Evolutionary conservation across 2,888 invertebrate species (phyloP), one percentile per base, ranked within the genome.

Genomic region (Chrysopilus asiliformis): DNA sequence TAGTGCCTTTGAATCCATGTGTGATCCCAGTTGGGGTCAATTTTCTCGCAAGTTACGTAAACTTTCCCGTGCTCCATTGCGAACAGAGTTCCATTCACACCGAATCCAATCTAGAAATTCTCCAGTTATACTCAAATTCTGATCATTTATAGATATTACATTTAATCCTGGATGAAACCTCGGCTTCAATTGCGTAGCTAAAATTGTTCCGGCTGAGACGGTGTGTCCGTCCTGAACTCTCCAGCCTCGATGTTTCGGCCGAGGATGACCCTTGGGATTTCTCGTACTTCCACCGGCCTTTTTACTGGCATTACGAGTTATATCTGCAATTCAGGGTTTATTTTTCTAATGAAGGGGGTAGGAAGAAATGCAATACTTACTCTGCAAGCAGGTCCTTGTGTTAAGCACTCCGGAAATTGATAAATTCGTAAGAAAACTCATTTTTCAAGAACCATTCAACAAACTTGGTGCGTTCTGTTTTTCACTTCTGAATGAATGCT

Each of bases 111-210:
- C 90, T 90, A 32, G 6, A 39, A 36, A 26, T 36, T 27, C 24
- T 28, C 9, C 10, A 31, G 9, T 31, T 15, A 16, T n/a, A 16
- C 10, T n/a, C 8, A 2, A 13, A 10, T n/a, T 7, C 9, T 14
- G 28, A 14, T 14, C n/a, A 27, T 8, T n/a, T 31, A 5, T 8
- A 13, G 4, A 13, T 7, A 67, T 60, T 60, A 84, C 85, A 65
- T 84, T 76, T 36, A 84, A 57, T 8, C 85, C 85, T 6, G 86
- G 84, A 61, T 84, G 85, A 55, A 82, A 86, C 36, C 84, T 67
- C 1, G 77, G 63, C 3, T 60, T 72, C 34, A 70, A 61, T 57
- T 86, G 86, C 0, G 75, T 74, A 1, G 66, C 84, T 39, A 86
- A 52, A 47, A 81, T 72, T 32, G 73, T 72, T 25, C 83, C 82